Base-by-base conservation (phyloP, 2,888 invertebrate genomes). In the Dioctria linearis region DNA sequence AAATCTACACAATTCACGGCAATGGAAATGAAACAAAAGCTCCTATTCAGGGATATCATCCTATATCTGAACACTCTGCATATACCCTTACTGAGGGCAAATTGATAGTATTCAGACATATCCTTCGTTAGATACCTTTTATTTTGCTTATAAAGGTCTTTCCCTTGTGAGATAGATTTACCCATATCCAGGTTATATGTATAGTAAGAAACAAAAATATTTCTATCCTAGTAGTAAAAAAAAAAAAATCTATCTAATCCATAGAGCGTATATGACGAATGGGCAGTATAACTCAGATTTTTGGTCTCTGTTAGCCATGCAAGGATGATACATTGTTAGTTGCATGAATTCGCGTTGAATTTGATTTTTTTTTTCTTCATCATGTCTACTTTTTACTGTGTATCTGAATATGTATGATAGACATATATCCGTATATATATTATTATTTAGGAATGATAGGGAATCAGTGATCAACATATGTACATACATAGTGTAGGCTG, bases 81-180 rank as follows among this genome's bases (percentile, higher is more conserved):
- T 51, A 69, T 51, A 69, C 37, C 69, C 69, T 69, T 49, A 69
- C 51, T 51, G 69, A 25, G 25, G 37, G 51, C 69, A 69, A 69
- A 69, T 69, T 69, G 69, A 51, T 69, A 69, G 51, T 51, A 69
- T 69, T 69, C 51, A 69, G 69, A 67, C 67, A 25, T 43, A 67
- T 67, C 51, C 49, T 51, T 69, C 49, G 69, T 69, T 69, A 69
- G 54, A 51, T 25, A 43, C 39, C 51, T 39, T 39, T 51, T 51
- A 51, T 69, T 69, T 69, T 69, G 51, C 69, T 69, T 69, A 51
- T 69, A 39, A 46, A 13, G 54, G 54, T 11, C 54, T 54, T 54
- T 54, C 54, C 54, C 54, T 54, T 54, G 6, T 4, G 54, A 54
- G 54, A 25, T 25, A 25, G 25, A 54, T n/a, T 6, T 54, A 54